Percentiles rank a stretch among this genome's conserved stretches.
Conservation (phyloP, 1,140 invertebrate species). For the Caligus rogercresseyi region DNA sequence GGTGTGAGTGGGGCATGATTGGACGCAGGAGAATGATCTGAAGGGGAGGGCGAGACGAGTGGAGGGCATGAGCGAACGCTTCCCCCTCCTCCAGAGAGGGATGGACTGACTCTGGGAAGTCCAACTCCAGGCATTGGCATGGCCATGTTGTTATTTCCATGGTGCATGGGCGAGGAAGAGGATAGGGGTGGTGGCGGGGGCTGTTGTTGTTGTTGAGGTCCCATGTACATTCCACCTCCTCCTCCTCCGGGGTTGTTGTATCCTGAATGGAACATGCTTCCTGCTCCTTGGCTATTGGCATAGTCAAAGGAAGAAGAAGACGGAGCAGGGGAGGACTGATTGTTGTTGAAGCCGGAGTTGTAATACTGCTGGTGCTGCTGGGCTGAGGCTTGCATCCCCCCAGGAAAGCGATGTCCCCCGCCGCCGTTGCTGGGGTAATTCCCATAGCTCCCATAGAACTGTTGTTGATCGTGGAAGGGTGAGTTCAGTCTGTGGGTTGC, state of each 20-base stretch:
- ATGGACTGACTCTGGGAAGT: constrained; percentile 12
- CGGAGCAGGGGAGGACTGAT: background rate
- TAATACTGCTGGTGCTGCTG: background rate
- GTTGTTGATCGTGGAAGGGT: background rate
- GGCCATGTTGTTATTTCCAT: background rate
- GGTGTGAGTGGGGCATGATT: constrained; percentile 8
- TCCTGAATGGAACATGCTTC: background rate
- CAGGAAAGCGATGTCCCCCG: background rate
- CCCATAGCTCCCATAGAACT: background rate
- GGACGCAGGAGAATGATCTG: background rate
- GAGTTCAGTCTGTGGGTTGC: background rate
- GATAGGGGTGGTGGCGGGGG: too few species aligned
- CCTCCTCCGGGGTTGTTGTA: background rate
- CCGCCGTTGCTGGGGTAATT: background rate
- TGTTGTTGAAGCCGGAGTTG: background rate
- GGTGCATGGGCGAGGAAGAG: background rate
- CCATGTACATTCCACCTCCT: too few species aligned
- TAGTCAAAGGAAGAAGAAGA: background rate
- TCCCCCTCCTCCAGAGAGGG: background rate
- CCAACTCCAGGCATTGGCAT: constrained; percentile 15
- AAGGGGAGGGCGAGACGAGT: constrained; percentile 7
- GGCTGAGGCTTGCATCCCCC: too few species aligned
- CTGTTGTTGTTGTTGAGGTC: too few species aligned
- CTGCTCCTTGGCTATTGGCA: background rate
- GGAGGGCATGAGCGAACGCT: background rate